Base-by-base conservation (phyloP, 2,113 vertebrate genomes). In the Astatoreochromis straeleni region DNA sequence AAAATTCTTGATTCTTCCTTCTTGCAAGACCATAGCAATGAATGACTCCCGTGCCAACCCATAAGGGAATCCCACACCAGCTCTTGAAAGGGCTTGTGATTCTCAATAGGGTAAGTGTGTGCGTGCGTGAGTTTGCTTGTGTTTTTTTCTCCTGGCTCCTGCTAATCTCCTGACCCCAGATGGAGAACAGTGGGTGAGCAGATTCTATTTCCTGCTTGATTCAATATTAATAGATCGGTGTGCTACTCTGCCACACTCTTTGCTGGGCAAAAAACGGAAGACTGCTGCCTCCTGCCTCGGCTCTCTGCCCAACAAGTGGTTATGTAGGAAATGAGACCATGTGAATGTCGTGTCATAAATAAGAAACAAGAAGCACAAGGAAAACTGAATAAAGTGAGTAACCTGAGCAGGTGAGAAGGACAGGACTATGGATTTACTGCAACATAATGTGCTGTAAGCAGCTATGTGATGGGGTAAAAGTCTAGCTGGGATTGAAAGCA, bases 121-220 rank as follows among this genome's bases (percentile, higher is more conserved):
- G 24, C 26, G 13, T 35, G 63, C 55, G 75, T 26, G 29, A 85
- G 31, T 79, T 53, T 49, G 73, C 63, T 33, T 42, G 42, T 86
- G 70, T 87, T 83, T 47, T 79, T 80, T 89, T 89, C 49, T 87
- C 55, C 38, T 40, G 57, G 57, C 53, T 90, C 70, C 60, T 81
- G 75, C 82, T 87, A 89, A 92, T 94, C 88, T 91, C 80, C 86
- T 65, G 81, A 88, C 60, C 83, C 91, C 81, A 82, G 68, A 90
- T 89, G 91, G 91, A 90, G 82, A 90, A 87, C 86, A 87, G 87
- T 88, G 85, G 49, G 82, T 33, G 85, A 82, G 88, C 87, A 81
- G 92, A 83, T 94, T 92, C 80, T 88, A 82, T 96, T 95, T 95
- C 94, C 88, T 85, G 70, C 87, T 88, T 93, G 90, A 95, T 95